Conservation (phyloP, 2,797 vertebrate species). For the Acipenser ruthenus region DNA sequence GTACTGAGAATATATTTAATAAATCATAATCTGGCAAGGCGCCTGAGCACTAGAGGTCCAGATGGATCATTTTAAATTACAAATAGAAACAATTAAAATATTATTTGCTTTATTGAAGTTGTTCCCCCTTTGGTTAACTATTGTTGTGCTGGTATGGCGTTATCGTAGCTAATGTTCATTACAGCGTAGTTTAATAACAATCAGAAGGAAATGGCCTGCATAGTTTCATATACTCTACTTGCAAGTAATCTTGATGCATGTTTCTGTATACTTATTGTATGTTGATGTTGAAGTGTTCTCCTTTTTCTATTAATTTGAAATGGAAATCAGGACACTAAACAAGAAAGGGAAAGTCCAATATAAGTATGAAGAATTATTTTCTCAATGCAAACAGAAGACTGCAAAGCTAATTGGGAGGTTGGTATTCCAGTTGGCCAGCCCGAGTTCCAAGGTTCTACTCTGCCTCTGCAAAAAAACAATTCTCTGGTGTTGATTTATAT, state of each 20-base stretch:
- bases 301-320: background rate
- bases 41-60: slow-evolving; percentile 26
- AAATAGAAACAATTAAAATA: slow-evolving; percentile 37
- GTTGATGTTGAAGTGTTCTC: no score
- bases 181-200: no score
- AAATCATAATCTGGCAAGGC: slow-evolving; percentile 27
- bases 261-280: no score
- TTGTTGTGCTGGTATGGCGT: no score
- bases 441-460: slow-evolving; percentile 33
- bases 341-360: background rate
- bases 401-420: slow-evolving; percentile 43
- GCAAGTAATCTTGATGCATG: no score
- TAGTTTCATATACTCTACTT: no score
- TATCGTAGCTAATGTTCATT: no score
- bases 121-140: no score
- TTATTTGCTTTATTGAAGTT: slow-evolving; percentile 30
- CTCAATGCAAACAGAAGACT: slow-evolving; percentile 20
- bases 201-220: no score
- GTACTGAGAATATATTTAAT: slow-evolving; percentile 30
- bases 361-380: slow-evolving; percentile 11
- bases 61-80: slow-evolving; percentile 37
- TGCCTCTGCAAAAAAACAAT: slow-evolving; percentile 44
- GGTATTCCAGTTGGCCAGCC: slow-evolving; percentile 35
- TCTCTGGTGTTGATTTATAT: slow-evolving; percentile 61
- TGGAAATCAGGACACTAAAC: background rate